Conservation (phyloP, 1,140 invertebrate genomes). For the Marisa cornuarietis region DNA sequence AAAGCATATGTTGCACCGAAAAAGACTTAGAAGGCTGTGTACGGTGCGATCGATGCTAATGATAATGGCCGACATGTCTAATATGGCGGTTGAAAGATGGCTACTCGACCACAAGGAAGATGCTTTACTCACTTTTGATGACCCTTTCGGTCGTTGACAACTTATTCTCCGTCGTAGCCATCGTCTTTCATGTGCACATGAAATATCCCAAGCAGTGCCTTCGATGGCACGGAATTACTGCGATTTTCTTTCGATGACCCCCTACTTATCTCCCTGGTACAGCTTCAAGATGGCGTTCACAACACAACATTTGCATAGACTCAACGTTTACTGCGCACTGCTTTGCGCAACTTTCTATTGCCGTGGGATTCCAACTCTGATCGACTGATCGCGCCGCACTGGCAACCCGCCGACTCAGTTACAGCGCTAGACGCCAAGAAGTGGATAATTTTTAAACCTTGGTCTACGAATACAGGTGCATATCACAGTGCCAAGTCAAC, state of each 20-base stretch:
- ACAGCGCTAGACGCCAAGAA: neutral
- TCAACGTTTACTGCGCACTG: slow-evolving; percentile 57
- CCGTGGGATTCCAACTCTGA: slow-evolving; percentile 40
- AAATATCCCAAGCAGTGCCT: slow-evolving; percentile 44
- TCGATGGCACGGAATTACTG: slow-evolving; percentile 54
- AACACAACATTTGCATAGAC: slow-evolving; percentile 66
- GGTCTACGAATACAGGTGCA: neutral
- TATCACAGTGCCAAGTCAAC: neutral
- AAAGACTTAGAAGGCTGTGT: slow-evolving; percentile 15
- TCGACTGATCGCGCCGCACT: slow-evolving; percentile 1
- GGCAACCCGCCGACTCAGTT: neutral
- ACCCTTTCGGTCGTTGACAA: slow-evolving; percentile 78
- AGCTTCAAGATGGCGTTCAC: slow-evolving; percentile 65
- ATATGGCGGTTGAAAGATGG: slow-evolving; percentile 54
- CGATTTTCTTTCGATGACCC: slow-evolving; percentile 54
- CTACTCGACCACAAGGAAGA: slow-evolving; percentile 24
- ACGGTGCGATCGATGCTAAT: slow-evolving; percentile 26
- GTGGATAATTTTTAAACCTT: neutral
- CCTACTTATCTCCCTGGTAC: slow-evolving; percentile 44
- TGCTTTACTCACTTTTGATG: slow-evolving; percentile 74
- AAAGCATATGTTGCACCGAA: neutral
- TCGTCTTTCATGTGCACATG: slow-evolving; percentile 51
- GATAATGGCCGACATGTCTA: slow-evolving; percentile 43
- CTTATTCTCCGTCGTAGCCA: slow-evolving; percentile 68
- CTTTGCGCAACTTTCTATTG: slow-evolving; percentile 63